A percentile compares a stretch with the other conserved stretches of the same genome.
These are phyloP conservation scores for Holacanthus passer DNA, from an alignment of 2,113 vertebrate species.

Conservation along the genomic window DNA sequence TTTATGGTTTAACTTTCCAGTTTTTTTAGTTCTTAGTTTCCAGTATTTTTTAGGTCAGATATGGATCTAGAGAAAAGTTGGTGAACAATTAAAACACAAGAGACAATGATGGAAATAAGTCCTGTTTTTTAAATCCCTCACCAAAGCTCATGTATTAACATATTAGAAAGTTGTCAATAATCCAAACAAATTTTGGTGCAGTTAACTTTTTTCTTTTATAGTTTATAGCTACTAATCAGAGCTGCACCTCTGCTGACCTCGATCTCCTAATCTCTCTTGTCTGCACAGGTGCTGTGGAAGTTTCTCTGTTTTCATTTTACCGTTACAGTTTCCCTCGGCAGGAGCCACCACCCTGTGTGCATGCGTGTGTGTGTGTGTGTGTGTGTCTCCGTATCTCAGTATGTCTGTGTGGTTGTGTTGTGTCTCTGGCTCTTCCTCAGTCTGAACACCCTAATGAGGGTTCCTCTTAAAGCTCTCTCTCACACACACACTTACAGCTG, in stretches of 20 bases:
- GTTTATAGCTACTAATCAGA: neutral
- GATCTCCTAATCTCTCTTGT: slow-evolving; percentile 33
- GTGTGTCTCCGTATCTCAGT: slow-evolving; percentile 28
- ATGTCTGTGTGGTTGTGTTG: slow-evolving; percentile 61
- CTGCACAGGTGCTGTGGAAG: slow-evolving; percentile 61
- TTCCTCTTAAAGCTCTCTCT: slow-evolving; percentile 9
- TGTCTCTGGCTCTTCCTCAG: slow-evolving; percentile 61
- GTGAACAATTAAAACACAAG: neutral
- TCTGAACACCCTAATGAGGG: slow-evolving; percentile 46
- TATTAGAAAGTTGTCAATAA: neutral
- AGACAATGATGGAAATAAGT: neutral
- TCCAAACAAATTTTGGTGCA: neutral
- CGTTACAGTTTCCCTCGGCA: slow-evolving; percentile 52
- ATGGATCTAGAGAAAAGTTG: neutral
- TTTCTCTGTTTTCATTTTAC: slow-evolving; percentile 48
- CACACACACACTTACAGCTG: slow-evolving; percentile 15
- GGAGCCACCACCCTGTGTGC: slow-evolving; percentile 6
- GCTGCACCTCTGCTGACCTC: neutral
- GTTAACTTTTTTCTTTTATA: neutral
- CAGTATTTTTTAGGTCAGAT: neutral
- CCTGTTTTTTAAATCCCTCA: neutral
- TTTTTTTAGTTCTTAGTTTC: slow-evolving; percentile 4
- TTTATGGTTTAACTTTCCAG: slow-evolving; percentile 34
- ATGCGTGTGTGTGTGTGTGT: slow-evolving; percentile 51
- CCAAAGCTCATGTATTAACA: neutral